phyloP scores from a whole-genome alignment of 2,888 invertebrate genomes.

The Mythimna lalbum region DNA sequence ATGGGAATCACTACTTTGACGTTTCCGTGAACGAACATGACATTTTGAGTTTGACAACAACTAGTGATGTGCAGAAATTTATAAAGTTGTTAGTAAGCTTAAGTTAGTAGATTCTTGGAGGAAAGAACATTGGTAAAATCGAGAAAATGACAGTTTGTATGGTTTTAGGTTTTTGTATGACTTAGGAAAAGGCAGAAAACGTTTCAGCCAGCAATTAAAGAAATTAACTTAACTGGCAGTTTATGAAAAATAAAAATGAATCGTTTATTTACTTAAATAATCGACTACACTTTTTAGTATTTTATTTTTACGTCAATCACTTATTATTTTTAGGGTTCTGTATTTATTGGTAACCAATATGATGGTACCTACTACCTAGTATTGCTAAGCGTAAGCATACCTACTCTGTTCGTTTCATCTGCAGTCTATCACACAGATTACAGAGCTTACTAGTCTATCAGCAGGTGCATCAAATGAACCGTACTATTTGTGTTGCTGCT shows the following conservation, averaged over 20 bases:
- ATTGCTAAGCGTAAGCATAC: too few species aligned
- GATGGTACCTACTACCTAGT: too few species aligned
- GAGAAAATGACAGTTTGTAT: too few species aligned
- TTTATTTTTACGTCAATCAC: slow-evolving; percentile 2
- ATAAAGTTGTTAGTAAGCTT: neutral
- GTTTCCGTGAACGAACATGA: slow-evolving; percentile 7
- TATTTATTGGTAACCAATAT: too few species aligned
- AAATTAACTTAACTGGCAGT: neutral
- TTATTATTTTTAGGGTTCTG: neutral
- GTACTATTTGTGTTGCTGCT: too few species aligned
- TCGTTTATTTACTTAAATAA: neutral
- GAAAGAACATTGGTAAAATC: too few species aligned
- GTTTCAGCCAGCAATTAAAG: neutral
- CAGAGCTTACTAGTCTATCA: too few species aligned
- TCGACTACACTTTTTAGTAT: neutral
- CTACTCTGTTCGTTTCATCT: too few species aligned
- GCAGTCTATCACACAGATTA: too few species aligned
- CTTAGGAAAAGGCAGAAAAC: neutral
- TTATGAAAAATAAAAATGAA: neutral
- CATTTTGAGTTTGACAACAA: slow-evolving; percentile 14
- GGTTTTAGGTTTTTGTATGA: neutral
- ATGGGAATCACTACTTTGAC: slow-evolving; percentile 15
- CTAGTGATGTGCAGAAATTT: slow-evolving; percentile 1
- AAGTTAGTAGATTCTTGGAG: too few species aligned
- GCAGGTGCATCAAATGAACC: too few species aligned